A percentile compares a stretch with the other conserved stretches of the same genome.
Evolutionary conservation across 1,140 invertebrate species (phyloP).

Genomic region (Trachelipus rathkii): DNA sequence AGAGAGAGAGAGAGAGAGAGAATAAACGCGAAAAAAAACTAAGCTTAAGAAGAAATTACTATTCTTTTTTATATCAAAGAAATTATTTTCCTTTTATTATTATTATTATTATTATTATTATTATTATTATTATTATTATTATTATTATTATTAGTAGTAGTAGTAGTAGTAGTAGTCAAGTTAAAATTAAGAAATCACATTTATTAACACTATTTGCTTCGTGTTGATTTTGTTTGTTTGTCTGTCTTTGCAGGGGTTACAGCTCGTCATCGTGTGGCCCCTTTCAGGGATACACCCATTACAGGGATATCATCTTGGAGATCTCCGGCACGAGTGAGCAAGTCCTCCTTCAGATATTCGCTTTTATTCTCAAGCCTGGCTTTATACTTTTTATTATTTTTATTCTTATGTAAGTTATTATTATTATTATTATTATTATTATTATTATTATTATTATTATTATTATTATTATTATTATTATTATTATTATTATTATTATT

Average conservation of each 20-base stretch:
- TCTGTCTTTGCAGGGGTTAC: constrained; percentile 48
- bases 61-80: too few species aligned
- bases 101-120: too few species aligned
- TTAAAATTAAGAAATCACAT: too few species aligned
- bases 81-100: too few species aligned
- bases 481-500: background rate
- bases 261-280: constrained; percentile 57
- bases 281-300: constrained; percentile 40
- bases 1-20: too few species aligned
- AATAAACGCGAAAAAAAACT: too few species aligned
- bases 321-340: background rate
- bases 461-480: background rate
- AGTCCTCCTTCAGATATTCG: background rate
- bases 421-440: background rate
- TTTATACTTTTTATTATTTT: constrained; percentile 9
- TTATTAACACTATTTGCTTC: too few species aligned
- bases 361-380: constrained; percentile 42
- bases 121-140: too few species aligned
- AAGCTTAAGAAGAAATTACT: too few species aligned
- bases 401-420: constrained; percentile 10
- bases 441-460: background rate
- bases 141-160: too few species aligned
- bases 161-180: too few species aligned
- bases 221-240: too few species aligned
- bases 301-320: background rate